A percentile compares a stretch with the other conserved stretches of the same genome.
Conservation (phyloP, 2,113 vertebrate species). For the Dicrurus megarhynchus region DNA sequence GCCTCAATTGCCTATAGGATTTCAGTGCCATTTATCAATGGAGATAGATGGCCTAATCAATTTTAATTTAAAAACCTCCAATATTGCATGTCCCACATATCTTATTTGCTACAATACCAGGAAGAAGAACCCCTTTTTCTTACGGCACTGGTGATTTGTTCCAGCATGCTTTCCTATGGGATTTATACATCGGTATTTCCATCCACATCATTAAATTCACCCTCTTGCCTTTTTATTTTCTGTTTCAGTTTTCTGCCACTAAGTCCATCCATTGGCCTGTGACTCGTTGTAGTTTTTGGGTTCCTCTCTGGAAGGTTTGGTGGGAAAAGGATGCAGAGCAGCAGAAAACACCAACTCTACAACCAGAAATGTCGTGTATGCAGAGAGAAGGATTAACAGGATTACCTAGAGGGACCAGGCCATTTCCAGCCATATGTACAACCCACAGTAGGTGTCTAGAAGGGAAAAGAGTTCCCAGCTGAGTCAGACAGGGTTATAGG, state of each 20-base stretch:
- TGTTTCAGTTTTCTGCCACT: background rate
- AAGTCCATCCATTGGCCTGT: background rate
- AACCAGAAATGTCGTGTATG: background rate
- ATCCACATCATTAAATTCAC: background rate
- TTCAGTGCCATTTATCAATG: conserved; percentile 3
- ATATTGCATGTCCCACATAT: background rate
- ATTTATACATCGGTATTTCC: background rate
- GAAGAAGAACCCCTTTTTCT: background rate
- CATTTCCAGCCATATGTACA: background rate
- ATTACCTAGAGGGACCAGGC: background rate
- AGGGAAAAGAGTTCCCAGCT: background rate
- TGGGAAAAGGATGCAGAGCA: background rate
- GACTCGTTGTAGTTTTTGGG: background rate
- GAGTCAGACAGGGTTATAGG: background rate
- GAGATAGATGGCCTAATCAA: conserved; percentile 18
- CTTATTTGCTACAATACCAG: conserved; percentile 4
- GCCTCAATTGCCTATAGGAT: background rate
- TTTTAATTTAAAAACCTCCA: conserved; percentile 28
- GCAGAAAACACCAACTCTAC: background rate
- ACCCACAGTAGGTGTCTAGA: background rate
- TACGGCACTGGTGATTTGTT: background rate
- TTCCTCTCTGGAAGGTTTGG: background rate
- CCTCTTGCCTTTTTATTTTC: background rate
- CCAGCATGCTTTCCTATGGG: background rate
- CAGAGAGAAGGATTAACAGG: background rate